Conservation (phyloP, 2,888 invertebrate species). For the Caenorhabditis plicata region DNA sequence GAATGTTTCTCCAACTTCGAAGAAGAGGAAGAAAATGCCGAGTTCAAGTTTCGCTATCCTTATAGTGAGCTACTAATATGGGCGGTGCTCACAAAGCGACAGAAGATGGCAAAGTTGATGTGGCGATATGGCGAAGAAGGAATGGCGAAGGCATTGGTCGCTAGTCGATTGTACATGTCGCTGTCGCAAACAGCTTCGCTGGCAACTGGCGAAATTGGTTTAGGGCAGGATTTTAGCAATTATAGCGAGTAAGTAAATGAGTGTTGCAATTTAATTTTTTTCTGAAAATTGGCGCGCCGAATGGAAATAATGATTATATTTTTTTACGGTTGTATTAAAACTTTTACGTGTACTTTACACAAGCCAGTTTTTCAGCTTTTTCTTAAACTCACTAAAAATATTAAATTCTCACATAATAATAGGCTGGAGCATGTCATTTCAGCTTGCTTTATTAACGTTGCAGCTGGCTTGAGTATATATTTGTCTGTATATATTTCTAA, state of each 20-base stretch:
- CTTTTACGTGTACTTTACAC: too few relatives aligned
- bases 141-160: slow-evolving; percentile 75
- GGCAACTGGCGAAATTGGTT: slow-evolving; percentile 88
- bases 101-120: slow-evolving; percentile 86
- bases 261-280: neutral
- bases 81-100: slow-evolving; percentile 96
- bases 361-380: neutral
- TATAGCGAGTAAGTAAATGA: slow-evolving; percentile 32
- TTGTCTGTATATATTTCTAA: too few relatives aligned
- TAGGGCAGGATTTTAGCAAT: slow-evolving; percentile 43
- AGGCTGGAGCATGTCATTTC: too few relatives aligned
- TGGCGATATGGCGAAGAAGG: slow-evolving; percentile 99
- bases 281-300: too few relatives aligned
- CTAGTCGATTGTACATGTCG: slow-evolving; percentile 81
- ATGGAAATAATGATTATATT: too few relatives aligned
- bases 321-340: too few relatives aligned
- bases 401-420: too few relatives aligned
- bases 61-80: slow-evolving; percentile 91
- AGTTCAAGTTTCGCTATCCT: slow-evolving; percentile 72
- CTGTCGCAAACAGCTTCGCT: slow-evolving; percentile 97
- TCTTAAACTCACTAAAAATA: too few relatives aligned
- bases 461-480: too few relatives aligned
- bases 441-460: too few relatives aligned
- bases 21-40: slow-evolving; percentile 35
- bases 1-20: neutral